Evolutionary conservation across 2,888 invertebrate genomes (phyloP).

Genomic region (Drosophila fulvimacula): DNA sequence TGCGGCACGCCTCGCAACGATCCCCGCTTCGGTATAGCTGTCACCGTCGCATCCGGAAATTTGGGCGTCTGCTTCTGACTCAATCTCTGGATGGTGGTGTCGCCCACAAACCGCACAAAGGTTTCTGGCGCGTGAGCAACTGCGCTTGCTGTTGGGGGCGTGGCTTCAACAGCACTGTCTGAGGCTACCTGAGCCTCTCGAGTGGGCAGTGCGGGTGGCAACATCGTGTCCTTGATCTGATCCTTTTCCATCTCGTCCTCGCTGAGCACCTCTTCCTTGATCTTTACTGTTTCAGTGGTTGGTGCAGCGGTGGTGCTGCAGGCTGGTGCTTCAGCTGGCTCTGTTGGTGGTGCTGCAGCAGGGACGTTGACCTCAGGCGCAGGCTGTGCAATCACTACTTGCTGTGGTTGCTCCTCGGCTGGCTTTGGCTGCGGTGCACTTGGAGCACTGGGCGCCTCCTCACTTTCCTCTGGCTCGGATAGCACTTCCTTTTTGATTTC

Average conservation of each 20-base stretch:
- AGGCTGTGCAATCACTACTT: slow-evolving; percentile 2
- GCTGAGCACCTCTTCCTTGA: slow-evolving; percentile 77
- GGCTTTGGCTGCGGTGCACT: slow-evolving; percentile 7
- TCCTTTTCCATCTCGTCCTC: slow-evolving; percentile 76
- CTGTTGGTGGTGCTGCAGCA: not conserved
- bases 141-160: not conserved
- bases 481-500: slow-evolving; percentile 81
- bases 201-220: slow-evolving; percentile 26
- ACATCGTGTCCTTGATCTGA: slow-evolving; percentile 22
- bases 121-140: slow-evolving; percentile 3
- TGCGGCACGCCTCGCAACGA: slow-evolving; percentile 65
- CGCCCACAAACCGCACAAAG: slow-evolving; percentile 76
- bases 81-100: slow-evolving; percentile 82
- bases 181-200: slow-evolving; percentile 7
- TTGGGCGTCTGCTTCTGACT: slow-evolving; percentile 47
- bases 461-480: slow-evolving; percentile 73
- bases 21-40: slow-evolving; percentile 57
- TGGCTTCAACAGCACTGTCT: not conserved
- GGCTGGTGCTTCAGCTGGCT: not conserved
- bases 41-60: slow-evolving; percentile 9
- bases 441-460: slow-evolving; percentile 21
- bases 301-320: too few species aligned
- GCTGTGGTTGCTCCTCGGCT: slow-evolving; percentile 50
- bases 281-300: slow-evolving; percentile 31
- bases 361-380: slow-evolving; percentile 4